Evolutionary conservation across 2,888 invertebrate genomes (phyloP), one percentile per base, ranked within the genome.

Genomic region (Clivina fossor): DNA sequence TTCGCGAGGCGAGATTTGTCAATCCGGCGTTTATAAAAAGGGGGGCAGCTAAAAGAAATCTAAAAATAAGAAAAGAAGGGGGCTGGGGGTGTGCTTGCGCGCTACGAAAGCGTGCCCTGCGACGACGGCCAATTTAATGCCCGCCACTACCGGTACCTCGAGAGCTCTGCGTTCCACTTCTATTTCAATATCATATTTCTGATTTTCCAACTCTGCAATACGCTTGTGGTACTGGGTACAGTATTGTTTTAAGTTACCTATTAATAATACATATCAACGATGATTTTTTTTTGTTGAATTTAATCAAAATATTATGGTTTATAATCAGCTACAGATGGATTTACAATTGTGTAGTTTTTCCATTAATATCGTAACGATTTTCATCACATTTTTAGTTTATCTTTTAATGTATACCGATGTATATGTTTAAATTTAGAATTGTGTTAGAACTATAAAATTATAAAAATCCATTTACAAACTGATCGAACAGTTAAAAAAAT

Each of bases 161-260:
- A 88, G 84, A 76, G 93, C 92, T 86, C 91, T 96, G 81, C 87
- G 88, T 79, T 91, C 85, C 78, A 96, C 94, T 80, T 92, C 92
- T 80, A 88, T 85, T 82, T 99, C 98, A 82, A 94, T 86, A 84
- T 99, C 98, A 84, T 93, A 97, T 84, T 97, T 97, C 80, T 89
- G 84, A 76, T 87, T 86, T 79, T 94, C 93, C 75, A 93, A 83
- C 71, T 80, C 79, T 74, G 74, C 78, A 78, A 93, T 87, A 80
- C 88, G 86, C 72, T 85, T 83, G 80, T 93, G 86, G 80, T 92
- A 90, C 73, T 83, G 83, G 79, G 73, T 68, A 66, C 71, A 70
- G 63, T 71, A 68, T 67, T 69, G 65, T 67, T 71, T 74, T 65
- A 70, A 58, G 60, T 62, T 67, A 56, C 65, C 73, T 73, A 73